Percentiles rank a stretch among this genome's conserved stretches.
Conservation (phyloP, 2,113 vertebrate species). For the Okapia johnstoni region DNA sequence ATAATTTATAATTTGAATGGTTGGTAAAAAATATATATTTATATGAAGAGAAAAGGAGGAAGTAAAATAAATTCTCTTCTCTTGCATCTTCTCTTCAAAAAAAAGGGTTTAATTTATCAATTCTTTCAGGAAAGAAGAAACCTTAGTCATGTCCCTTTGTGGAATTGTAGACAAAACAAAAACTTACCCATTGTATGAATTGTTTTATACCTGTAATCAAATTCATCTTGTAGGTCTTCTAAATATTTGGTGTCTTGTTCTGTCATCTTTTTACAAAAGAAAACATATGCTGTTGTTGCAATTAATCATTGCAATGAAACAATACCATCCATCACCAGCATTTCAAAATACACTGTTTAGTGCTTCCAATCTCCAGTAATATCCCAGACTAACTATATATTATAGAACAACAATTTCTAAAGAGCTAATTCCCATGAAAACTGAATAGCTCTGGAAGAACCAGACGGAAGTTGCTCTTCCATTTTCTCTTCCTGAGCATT, state of each 20-base stretch:
- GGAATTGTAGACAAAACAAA: constrained; percentile 1
- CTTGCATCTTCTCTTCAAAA: neutral
- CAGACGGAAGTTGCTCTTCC: neutral
- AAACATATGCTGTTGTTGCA: neutral
- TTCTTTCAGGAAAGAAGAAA: neutral
- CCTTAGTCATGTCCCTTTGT: neutral
- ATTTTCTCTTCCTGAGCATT: neutral
- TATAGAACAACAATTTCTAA: neutral
- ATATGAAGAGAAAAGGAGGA: neutral
- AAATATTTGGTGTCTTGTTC: constrained; percentile 96
- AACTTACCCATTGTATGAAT: constrained; percentile 93
- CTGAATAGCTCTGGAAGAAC: neutral
- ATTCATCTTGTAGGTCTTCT: constrained; percentile 97
- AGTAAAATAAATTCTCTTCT: neutral
- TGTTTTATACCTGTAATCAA: constrained; percentile 98
- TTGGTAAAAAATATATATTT: neutral
- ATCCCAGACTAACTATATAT: neutral
- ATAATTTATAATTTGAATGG: neutral
- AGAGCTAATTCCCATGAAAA: neutral
- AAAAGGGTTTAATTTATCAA: neutral
- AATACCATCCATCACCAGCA: neutral
- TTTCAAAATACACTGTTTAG: neutral
- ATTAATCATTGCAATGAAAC: neutral
- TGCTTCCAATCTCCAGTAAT: neutral
- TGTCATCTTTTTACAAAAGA: constrained; percentile 85